These are phyloP conservation scores for Lampris incognitus DNA, from an alignment of 2,113 vertebrate species.

Conservation along the genomic window DNA sequence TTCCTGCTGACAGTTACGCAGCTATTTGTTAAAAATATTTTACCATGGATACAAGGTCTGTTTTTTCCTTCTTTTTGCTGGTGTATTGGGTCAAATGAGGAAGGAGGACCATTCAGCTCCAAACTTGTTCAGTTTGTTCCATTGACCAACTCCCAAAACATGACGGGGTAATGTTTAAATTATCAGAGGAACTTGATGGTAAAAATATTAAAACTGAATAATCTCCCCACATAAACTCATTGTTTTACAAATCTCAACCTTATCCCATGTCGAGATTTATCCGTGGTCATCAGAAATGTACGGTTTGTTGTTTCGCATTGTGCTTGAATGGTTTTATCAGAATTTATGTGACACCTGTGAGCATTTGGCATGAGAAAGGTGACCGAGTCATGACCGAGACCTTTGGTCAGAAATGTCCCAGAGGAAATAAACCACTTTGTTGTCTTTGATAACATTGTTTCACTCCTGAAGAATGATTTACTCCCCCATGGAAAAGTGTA, in stretches of 20 bases:
- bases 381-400: neutral
- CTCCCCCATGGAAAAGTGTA: slow-evolving; percentile 18
- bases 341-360: slow-evolving; percentile 53
- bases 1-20: slow-evolving; percentile 8
- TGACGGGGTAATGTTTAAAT: slow-evolving; percentile 10
- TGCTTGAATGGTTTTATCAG: slow-evolving; percentile 22
- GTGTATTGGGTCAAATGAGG: slow-evolving; percentile 22
- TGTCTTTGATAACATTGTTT: slow-evolving; percentile 33
- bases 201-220: slow-evolving; percentile 1
- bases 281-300: slow-evolving; percentile 6
- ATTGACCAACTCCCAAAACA: slow-evolving; percentile 7
- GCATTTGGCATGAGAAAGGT: slow-evolving; percentile 13
- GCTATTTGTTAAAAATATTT: slow-evolving; percentile 16
- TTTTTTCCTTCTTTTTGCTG: slow-evolving; percentile 38
- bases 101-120: slow-evolving; percentile 2
- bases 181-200: neutral
- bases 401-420: slow-evolving; percentile 22
- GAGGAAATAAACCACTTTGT: slow-evolving; percentile 46
- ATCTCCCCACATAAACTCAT: slow-evolving; percentile 2
- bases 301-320: slow-evolving; percentile 15
- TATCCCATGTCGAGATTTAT: slow-evolving; percentile 16
- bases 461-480: neutral
- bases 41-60: slow-evolving; percentile 31
- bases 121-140: slow-evolving; percentile 3
- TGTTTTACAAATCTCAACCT: slow-evolving; percentile 15